Base-by-base conservation (phyloP, 2,888 invertebrate genomes). In the Dicranocentrus wangi region DNA sequence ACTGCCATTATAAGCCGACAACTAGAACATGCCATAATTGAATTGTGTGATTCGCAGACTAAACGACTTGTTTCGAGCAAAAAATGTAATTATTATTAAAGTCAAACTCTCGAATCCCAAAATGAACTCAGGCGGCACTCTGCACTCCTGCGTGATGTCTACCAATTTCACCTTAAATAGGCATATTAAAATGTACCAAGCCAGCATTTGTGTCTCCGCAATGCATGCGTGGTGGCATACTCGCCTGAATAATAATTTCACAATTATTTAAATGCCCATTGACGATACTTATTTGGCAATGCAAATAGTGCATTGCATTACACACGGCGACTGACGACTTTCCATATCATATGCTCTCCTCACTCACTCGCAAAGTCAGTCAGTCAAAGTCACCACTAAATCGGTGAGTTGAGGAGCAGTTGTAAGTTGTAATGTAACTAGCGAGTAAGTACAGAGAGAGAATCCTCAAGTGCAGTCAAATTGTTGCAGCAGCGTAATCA, bases 161-260 rank as follows among this genome's bases (percentile, higher is more conserved):
- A 3, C 5, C 51, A 51, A 17, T 51, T 17, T 51, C 17, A 5
- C 17, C 51, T n/a, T 51, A 51, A 51, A 51, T 51, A 51, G 51
- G 10, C 17, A 17, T 5, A 51, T 51, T 51, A 51, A 8, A 3
- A 3, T n/a, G 51, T 51, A 10, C 7, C 7, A 51, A 13, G 5
- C 5, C 51, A 7, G 3, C n/a, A 5, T 17, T n/a, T n/a, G 10
- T 13, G 7, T 51, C n/a, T 51, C 7, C 10, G 51, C n/a, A n/a
- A 13, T 51, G n/a, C 13, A n/a, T 17, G 10, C 17, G 7, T 7
- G 10, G n/a, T n/a, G 51, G n/a, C 17, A n/a, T 5, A 51, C 51
- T n/a, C 10, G 51, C 5, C 51, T 51, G 51, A 51, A 51, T 51
- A 51, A 51, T 51, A 51, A 51, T 51, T 51, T 51, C n/a, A n/a